phyloP scores from a whole-genome alignment of 2,888 invertebrate genomes.

The Lathronympha strigana region DNA sequence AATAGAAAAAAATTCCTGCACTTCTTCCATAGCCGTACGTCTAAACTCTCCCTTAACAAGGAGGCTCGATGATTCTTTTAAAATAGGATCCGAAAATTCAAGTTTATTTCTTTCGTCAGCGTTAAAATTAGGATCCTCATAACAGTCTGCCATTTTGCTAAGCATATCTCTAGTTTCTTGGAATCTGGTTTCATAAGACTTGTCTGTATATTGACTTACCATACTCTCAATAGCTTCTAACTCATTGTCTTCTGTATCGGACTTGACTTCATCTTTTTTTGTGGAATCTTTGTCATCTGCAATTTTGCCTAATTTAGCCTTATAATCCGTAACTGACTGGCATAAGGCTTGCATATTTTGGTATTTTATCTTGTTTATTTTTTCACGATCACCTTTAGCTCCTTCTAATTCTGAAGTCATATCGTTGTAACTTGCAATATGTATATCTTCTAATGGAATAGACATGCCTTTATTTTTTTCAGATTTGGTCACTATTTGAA shows the following conservation, averaged over 20 bases:
- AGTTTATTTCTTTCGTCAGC: constrained; percentile 36
- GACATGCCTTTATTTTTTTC: constrained; percentile 54
- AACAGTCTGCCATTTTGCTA: constrained; percentile 65
- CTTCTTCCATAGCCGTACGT: constrained; percentile 61
- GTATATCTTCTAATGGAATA: constrained; percentile 68
- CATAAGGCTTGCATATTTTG: constrained; percentile 70
- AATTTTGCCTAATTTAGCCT: constrained; percentile 48
- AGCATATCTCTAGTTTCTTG: constrained; percentile 77
- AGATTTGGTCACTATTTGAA: constrained; percentile 64
- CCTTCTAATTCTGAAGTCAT: constrained; percentile 64
- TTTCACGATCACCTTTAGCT: constrained; percentile 59
- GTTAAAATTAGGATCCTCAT: constrained; percentile 57
- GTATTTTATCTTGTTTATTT: constrained; percentile 66
- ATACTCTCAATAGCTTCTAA: constrained; percentile 71
- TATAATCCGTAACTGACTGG: constrained; percentile 59
- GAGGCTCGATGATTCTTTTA: constrained; percentile 67
- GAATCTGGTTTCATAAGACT: constrained; percentile 73
- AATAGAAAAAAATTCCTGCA: constrained; percentile 68
- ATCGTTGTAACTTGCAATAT: constrained; percentile 57
- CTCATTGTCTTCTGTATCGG: constrained; percentile 56
- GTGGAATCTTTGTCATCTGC: constrained; percentile 26
- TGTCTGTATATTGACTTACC: constrained; percentile 71
- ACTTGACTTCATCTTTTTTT: constrained; percentile 43
- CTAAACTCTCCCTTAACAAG: constrained; percentile 58
- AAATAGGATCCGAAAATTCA: constrained; percentile 54